Percentiles rank a stretch among this genome's conserved stretches.
These are phyloP conservation scores for Polypedilum pembai DNA, from an alignment of 1,140 invertebrate genomes.

Conservation along the genomic window DNA sequence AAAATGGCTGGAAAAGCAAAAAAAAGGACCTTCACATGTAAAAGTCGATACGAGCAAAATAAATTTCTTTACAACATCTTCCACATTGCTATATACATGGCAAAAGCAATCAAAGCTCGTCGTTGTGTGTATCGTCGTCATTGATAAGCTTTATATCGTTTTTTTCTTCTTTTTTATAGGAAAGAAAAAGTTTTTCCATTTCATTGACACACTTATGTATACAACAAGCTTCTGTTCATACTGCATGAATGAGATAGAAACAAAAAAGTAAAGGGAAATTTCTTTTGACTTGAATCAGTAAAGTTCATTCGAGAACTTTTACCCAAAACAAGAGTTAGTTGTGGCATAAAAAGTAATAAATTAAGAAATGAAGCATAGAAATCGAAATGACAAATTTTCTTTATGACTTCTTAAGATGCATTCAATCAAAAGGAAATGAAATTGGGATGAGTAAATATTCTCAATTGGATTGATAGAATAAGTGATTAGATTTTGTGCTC, in stretches of 20 bases:
- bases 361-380: conserved; percentile 7
- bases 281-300: not conserved
- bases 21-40: not conserved
- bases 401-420: not conserved
- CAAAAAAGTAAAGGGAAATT: not conserved
- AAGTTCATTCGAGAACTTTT: not conserved
- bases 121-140: not conserved
- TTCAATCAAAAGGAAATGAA: not conserved
- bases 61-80: not conserved
- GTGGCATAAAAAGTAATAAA: not conserved
- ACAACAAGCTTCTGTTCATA: too few relatives aligned
- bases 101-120: not conserved
- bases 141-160: not conserved
- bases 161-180: not conserved
- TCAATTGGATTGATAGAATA: not conserved
- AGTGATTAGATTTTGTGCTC: not conserved
- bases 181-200: not conserved
- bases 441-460: not conserved
- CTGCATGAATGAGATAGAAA: not conserved
- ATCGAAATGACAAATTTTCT: conserved; percentile 7
- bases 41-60: not conserved
- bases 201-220: not conserved
- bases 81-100: not conserved
- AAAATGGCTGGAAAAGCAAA: not conserved
- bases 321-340: not conserved